Evolutionary conservation across 2,797 vertebrate genomes (phyloP).

Genomic region (Xiphorhynchus erythropygius): DNA sequence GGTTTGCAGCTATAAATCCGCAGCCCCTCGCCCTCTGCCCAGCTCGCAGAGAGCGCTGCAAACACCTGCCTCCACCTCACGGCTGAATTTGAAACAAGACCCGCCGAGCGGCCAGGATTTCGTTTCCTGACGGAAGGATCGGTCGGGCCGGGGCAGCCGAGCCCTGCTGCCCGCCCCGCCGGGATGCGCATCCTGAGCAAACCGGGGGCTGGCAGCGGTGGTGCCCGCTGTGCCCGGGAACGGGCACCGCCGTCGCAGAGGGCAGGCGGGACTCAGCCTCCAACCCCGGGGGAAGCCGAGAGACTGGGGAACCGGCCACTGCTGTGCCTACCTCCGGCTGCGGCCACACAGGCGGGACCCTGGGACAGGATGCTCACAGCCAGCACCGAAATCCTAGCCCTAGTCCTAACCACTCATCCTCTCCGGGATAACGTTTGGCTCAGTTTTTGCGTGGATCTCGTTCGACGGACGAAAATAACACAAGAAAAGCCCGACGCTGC

Average conservation of each 20-base stretch:
- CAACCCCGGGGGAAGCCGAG: not conserved
- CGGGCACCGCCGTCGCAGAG: not conserved
- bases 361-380: not conserved
- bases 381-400: not conserved
- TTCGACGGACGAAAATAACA: not conserved
- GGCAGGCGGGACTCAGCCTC: not conserved
- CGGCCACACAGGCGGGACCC: not conserved
- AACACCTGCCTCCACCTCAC: not conserved
- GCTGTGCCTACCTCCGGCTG: not conserved
- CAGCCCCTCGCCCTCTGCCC: not conserved
- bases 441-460: not conserved
- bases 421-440: not conserved
- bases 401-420: not conserved
- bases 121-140: not conserved
- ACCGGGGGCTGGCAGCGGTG: not conserved
- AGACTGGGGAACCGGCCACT: not conserved
- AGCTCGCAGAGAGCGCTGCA: not conserved
- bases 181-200: not conserved
- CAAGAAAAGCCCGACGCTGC: not conserved
- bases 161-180: not conserved
- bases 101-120: not conserved
- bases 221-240: no score
- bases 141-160: not conserved
- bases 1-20: not conserved
- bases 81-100: not conserved